Percentiles rank a stretch among this genome's conserved stretches.
These are phyloP conservation scores for Drosophila tsacasi DNA, from an alignment of 1,140 invertebrate genomes.

Conservation along the genomic window DNA sequence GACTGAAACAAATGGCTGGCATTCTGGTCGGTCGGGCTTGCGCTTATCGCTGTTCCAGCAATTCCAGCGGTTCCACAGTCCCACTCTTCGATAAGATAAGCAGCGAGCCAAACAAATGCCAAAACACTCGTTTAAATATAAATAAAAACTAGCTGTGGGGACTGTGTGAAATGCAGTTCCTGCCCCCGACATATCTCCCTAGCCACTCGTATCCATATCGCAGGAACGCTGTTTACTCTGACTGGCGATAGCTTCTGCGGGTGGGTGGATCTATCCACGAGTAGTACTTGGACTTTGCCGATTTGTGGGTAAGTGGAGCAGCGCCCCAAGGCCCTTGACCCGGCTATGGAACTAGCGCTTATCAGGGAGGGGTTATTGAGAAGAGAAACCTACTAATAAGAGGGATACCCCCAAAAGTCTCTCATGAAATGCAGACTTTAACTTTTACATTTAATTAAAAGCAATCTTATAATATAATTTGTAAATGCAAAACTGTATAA, in stretches of 20 bases:
- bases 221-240: slow-evolving; percentile 14
- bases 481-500: too few relatives aligned
- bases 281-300: slow-evolving; percentile 9
- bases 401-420: too few relatives aligned
- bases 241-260: slow-evolving; percentile 13
- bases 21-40: slow-evolving; percentile 9
- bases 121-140: slow-evolving; percentile 19
- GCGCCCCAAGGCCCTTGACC: slow-evolving; percentile 13
- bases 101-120: slow-evolving; percentile 31
- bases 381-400: too few relatives aligned
- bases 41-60: slow-evolving; percentile 46
- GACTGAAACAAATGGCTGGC: slow-evolving; percentile 33
- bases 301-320: slow-evolving; percentile 35
- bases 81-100: slow-evolving; percentile 54
- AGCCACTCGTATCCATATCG: neutral
- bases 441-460: too few relatives aligned
- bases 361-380: neutral
- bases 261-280: neutral
- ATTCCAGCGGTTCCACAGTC: slow-evolving; percentile 26
- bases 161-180: slow-evolving; percentile 18
- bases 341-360: neutral
- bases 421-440: too few relatives aligned
- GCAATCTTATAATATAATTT: too few relatives aligned
- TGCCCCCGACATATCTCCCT: neutral
- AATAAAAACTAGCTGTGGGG: slow-evolving; percentile 10